A percentile compares a stretch with the other conserved stretches of the same genome.
Evolutionary conservation across 2,888 invertebrate species (phyloP).

Genomic region (Protodeltote pygarga): DNA sequence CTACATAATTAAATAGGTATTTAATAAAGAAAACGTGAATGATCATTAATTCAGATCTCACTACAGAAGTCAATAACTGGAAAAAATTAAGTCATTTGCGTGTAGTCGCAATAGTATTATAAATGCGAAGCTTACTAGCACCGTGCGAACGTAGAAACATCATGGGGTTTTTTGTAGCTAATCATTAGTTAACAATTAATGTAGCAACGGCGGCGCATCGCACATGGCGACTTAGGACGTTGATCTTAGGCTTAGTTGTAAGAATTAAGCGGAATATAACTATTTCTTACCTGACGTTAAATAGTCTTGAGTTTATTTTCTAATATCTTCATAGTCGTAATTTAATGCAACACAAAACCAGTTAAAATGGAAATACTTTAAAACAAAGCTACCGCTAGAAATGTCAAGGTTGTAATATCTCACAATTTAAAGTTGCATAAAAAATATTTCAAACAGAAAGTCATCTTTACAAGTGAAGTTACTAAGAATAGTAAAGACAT

Average conservation of each 20-base stretch:
- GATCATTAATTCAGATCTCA: slow-evolving; percentile 20
- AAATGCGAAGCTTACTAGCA: slow-evolving; percentile 46
- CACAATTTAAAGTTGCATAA: neutral
- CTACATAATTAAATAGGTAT: slow-evolving; percentile 15
- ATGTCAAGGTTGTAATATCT: slow-evolving; percentile 28
- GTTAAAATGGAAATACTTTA: neutral
- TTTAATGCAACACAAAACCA: too few relatives aligned
- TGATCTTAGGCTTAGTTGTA: slow-evolving; percentile 52
- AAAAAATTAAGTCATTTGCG: slow-evolving; percentile 47
- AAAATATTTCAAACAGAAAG: too few relatives aligned
- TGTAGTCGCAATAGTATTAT: slow-evolving; percentile 31
- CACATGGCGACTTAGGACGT: slow-evolving; percentile 58
- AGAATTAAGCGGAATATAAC: slow-evolving; percentile 44
- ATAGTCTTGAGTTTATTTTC: too few relatives aligned
- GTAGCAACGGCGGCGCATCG: slow-evolving; percentile 58
- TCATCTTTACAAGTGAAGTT: neutral
- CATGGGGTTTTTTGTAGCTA: slow-evolving; percentile 61
- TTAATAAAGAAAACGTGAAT: slow-evolving; percentile 23
- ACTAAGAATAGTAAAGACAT: slow-evolving; percentile 6
- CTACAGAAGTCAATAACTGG: slow-evolving; percentile 39
- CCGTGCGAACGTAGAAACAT: slow-evolving; percentile 67
- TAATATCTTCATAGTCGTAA: too few relatives aligned
- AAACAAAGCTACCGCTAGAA: neutral
- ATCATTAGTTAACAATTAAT: slow-evolving; percentile 77
- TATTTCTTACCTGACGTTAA: slow-evolving; percentile 7